These are phyloP conservation scores for Corvus cornix DNA, from an alignment of 2,113 vertebrate species.

Conservation along the genomic window DNA sequence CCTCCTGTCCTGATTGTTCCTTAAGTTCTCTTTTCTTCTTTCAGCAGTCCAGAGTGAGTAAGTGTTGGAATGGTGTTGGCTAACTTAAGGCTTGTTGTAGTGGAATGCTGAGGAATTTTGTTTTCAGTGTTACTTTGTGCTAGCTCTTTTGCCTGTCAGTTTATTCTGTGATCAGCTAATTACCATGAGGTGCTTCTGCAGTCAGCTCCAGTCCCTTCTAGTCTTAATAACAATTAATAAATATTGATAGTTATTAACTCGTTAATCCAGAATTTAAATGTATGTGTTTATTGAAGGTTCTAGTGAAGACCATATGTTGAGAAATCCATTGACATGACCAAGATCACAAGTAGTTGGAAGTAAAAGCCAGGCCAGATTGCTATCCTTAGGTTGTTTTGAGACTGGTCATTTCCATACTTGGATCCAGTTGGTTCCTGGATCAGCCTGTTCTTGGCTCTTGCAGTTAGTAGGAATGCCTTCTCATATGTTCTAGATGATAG, in stretches of 20 bases:
- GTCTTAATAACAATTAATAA: background rate
- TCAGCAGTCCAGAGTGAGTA: conserved; percentile 44
- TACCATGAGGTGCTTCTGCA: background rate
- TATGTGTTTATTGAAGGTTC: background rate
- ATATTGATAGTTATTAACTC: background rate
- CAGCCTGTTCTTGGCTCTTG: background rate
- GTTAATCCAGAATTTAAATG: background rate
- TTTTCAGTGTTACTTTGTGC: background rate
- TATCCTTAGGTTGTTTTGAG: background rate
- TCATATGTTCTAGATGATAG: background rate
- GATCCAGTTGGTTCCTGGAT: background rate
- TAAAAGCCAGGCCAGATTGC: background rate
- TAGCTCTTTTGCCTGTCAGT: background rate
- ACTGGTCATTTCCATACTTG: background rate
- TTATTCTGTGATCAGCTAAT: background rate
- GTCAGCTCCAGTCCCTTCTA: background rate
- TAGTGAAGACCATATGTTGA: background rate
- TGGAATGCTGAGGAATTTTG: conserved; percentile 8
- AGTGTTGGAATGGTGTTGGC: conserved; percentile 24
- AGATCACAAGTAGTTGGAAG: background rate
- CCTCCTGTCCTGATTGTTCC: conserved; percentile 35
- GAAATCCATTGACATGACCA: background rate
- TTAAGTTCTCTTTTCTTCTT: conserved; percentile 48
- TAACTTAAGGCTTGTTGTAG: background rate
- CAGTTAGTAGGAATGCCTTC: background rate